Evolutionary conservation across 2,113 vertebrate species (phyloP).

Genomic region (Oreochromis aureus): DNA sequence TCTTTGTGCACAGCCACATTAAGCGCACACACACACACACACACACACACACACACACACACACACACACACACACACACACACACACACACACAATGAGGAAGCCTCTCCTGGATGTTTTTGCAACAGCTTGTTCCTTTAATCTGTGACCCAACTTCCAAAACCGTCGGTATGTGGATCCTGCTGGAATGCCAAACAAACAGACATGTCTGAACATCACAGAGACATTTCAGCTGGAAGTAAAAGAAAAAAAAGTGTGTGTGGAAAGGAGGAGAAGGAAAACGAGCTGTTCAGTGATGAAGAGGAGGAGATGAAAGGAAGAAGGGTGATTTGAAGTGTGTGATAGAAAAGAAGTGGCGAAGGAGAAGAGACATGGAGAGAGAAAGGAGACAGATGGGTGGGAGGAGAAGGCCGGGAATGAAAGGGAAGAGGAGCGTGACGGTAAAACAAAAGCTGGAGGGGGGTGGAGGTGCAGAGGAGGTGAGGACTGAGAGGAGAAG

Average conservation of each 20-base stretch:
- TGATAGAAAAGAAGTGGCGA: neutral
- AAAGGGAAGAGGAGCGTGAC: constrained; percentile 16
- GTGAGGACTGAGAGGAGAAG: neutral
- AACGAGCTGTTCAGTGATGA: neutral
- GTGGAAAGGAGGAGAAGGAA: neutral
- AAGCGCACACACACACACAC: neutral
- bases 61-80: neutral
- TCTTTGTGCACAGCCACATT: neutral
- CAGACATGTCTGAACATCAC: constrained; percentile 2
- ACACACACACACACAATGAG: too few relatives aligned
- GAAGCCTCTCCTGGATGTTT: neutral
- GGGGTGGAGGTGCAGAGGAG: neutral
- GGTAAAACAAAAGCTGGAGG: neutral
- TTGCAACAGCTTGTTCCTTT: neutral
- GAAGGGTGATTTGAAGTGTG: neutral
- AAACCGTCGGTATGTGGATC: neutral
- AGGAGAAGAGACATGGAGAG: neutral
- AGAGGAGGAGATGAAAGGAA: neutral
- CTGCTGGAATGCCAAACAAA: constrained; percentile 6
- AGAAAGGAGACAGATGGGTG: constrained; percentile 31
- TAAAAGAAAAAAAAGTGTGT: neutral
- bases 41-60: neutral
- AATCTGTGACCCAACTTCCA: constrained; percentile 1
- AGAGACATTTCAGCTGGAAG: neutral
- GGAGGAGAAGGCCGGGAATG: constrained; percentile 11